These are phyloP conservation scores for Macrosteles quadrilineatus DNA, from an alignment of 1,140 invertebrate species.

Conservation along the genomic window DNA sequence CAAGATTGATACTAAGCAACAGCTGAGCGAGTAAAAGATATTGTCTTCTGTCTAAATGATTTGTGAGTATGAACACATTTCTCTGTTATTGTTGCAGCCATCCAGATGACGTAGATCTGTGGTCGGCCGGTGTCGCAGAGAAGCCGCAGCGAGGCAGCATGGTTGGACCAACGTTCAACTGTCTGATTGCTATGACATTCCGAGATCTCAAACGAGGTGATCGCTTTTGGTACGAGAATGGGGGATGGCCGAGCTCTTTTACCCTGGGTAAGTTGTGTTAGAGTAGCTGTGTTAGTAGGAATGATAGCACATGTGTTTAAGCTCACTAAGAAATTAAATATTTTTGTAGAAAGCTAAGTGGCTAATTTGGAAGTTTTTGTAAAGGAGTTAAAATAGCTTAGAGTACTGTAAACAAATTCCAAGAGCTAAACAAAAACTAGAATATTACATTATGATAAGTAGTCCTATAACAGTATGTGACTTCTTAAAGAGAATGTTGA, in stretches of 20 bases:
- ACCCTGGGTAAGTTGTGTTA: conserved; percentile 58
- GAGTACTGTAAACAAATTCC: neutral
- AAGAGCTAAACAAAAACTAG: too few species aligned
- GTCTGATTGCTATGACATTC: conserved; percentile 95
- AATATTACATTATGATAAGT: too few species aligned
- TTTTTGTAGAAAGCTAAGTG: neutral
- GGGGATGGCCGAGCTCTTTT: conserved; percentile 78
- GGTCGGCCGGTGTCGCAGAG: conserved; percentile 92
- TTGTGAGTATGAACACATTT: too few species aligned
- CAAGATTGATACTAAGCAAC: too few species aligned
- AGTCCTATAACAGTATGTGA: too few species aligned
- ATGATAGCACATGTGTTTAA: neutral
- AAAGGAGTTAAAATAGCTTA: neutral
- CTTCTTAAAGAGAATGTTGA: too few species aligned
- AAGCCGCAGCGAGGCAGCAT: conserved; percentile 80
- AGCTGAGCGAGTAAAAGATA: too few species aligned
- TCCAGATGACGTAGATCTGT: conserved; percentile 85
- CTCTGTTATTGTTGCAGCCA: too few species aligned
- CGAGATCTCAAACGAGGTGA: conserved; percentile 87
- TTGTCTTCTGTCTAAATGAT: too few species aligned
- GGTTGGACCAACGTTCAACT: conserved; percentile 93
- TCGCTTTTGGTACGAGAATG: conserved; percentile 74
- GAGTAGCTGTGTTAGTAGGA: conserved; percentile 25
- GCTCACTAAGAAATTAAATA: neutral
- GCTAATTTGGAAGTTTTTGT: neutral